These are phyloP conservation scores for Dicranocentrus wangi DNA, from an alignment of 2,888 invertebrate species.

Conservation along the genomic window DNA sequence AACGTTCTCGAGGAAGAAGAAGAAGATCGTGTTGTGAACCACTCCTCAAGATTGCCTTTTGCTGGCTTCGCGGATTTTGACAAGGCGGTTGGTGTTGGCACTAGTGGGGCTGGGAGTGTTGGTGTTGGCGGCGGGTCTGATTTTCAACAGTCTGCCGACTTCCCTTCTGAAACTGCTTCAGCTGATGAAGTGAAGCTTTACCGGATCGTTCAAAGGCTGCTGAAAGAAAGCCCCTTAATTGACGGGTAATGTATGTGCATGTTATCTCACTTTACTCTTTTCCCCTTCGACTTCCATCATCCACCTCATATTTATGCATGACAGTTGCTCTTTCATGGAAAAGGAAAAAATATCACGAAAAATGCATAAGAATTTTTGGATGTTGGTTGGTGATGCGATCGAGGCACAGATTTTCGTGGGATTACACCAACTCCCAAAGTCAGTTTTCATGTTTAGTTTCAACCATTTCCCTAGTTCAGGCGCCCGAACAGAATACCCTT, in stretches of 20 bases:
- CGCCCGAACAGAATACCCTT: no score
- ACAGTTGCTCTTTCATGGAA: conserved; percentile 33
- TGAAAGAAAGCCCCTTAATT: conserved; percentile 70
- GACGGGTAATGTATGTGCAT: conserved; percentile 71
- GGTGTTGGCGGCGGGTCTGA: background rate
- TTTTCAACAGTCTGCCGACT: background rate
- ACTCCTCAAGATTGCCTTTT: conserved; percentile 57
- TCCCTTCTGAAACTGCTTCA: conserved; percentile 34
- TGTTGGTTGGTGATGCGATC: conserved; percentile 12
- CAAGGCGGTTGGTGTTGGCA: background rate
- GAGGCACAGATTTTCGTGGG: conserved; percentile 49
- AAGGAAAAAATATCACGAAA: conserved; percentile 32
- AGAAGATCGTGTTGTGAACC: conserved; percentile 25
- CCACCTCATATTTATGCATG: conserved; percentile 61
- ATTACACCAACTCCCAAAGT: conserved; percentile 54
- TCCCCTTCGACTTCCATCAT: conserved; percentile 26
- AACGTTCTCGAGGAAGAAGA: conserved; percentile 12
- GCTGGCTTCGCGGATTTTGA: conserved; percentile 52
- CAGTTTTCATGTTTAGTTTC: conserved; percentile 56
- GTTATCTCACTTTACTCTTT: conserved; percentile 39
- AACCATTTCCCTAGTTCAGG: conserved; percentile 39
- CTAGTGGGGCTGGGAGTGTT: background rate
- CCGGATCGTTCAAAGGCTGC: conserved; percentile 63
- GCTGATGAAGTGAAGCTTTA: conserved; percentile 69
- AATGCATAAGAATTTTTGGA: background rate